phyloP scores from a whole-genome alignment of 2,113 vertebrate genomes.

The Vicugna pacos region DNA sequence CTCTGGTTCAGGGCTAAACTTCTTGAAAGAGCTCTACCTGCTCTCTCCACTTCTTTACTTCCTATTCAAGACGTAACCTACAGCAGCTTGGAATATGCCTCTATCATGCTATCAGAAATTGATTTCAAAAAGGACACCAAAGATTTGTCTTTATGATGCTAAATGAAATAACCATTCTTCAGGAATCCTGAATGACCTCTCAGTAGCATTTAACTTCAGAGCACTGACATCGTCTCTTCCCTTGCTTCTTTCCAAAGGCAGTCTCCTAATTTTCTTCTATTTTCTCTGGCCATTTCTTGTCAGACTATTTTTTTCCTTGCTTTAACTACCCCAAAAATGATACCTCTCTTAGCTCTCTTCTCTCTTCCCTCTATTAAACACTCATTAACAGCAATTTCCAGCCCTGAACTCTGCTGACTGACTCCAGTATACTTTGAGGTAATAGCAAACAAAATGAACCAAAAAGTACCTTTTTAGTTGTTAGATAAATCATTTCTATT shows the following conservation, averaged over 20 bases:
- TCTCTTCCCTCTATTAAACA: background rate
- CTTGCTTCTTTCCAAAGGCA: background rate
- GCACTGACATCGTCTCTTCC: background rate
- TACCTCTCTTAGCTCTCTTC: background rate
- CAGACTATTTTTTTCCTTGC: slow-evolving; percentile 7
- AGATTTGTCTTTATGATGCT: background rate
- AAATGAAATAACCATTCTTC: background rate
- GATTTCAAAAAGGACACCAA: background rate
- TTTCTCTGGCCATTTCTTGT: background rate
- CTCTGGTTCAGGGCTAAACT: background rate
- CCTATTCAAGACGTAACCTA: background rate
- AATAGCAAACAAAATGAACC: slow-evolving; percentile 20
- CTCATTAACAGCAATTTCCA: slow-evolving; percentile 35
- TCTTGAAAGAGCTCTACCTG: background rate
- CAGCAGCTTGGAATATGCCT: background rate
- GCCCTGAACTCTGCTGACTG: background rate
- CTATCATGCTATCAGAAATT: slow-evolving; percentile 24
- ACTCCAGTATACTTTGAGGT: background rate
- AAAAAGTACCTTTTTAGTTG: slow-evolving; percentile 20
- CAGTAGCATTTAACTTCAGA: background rate
- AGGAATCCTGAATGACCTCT: background rate
- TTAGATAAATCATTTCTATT: slow-evolving; percentile 31
- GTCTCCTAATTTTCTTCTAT: slow-evolving; percentile 7
- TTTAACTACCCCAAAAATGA: background rate
- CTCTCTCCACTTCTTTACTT: background rate